Percentiles rank a stretch among this genome's conserved stretches.
These are phyloP conservation scores for Dusona sp. DNA, from an alignment of 2,888 invertebrate genomes.

Conservation along the genomic window DNA sequence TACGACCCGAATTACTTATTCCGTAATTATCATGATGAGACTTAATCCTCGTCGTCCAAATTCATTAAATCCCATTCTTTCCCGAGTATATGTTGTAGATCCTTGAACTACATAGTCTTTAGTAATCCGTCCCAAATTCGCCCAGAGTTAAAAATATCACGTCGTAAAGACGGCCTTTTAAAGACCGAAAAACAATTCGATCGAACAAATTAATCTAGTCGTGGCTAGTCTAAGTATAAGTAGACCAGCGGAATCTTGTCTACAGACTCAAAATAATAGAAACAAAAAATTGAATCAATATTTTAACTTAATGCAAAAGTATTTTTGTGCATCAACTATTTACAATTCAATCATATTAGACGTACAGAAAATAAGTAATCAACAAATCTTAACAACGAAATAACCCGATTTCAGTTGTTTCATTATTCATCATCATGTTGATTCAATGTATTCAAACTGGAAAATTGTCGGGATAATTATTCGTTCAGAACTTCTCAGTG, in stretches of 20 bases:
- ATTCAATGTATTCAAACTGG: neutral
- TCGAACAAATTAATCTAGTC: too few species aligned
- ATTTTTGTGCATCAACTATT: too few species aligned
- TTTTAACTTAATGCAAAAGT: too few species aligned
- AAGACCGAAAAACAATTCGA: neutral
- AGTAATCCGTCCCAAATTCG: neutral
- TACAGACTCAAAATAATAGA: too few species aligned
- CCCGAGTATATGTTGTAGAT: neutral
- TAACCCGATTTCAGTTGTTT: too few species aligned
- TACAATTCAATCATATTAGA: neutral
- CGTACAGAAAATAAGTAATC: neutral
- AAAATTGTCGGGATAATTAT: constrained; percentile 19
- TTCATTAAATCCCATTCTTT: neutral
- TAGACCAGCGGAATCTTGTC: too few species aligned
- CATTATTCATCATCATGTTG: neutral
- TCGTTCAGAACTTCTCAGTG: constrained; percentile 1
- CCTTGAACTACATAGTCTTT: neutral
- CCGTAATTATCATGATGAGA: neutral
- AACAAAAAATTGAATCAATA: too few species aligned
- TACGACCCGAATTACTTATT: neutral
- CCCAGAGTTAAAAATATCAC: neutral
- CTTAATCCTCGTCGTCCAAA: constrained; percentile 4
- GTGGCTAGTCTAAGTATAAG: too few species aligned
- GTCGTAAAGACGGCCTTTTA: neutral
- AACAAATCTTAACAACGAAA: neutral